Base-by-base conservation (phyloP, 2,113 vertebrate genomes). In the Heterotis niloticus region DNA sequence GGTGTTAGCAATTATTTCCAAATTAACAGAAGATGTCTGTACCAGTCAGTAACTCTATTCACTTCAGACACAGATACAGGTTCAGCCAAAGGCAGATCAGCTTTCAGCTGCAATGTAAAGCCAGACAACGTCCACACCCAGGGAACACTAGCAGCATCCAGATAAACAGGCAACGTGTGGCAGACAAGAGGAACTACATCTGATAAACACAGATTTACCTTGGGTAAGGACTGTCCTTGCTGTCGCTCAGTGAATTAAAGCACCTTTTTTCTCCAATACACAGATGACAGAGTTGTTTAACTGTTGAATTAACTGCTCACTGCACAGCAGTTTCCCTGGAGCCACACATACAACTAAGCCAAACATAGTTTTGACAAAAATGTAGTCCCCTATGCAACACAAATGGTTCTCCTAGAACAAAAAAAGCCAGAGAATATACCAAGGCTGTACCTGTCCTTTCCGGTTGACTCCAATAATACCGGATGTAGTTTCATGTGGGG, bases 391-490 rank as follows among this genome's bases (percentile, higher is more conserved):
- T 5, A 18, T n/a, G 24, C 34, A 72, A 51, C 51, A 24, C 54
- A 54, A 56, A 56, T 60, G 72, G 64, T 34, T 20, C 23, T 57
- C 23, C 16, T 18, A 28, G 74, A 76, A 18, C 56, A 23, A 9
- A 5, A 18, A 34, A 62, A 12, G 23, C 13, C 7, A 26, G 11
- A 23, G 52, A n/a, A n/a, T 51, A 57, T 28, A 11, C 54, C 3
- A 11, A 66, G 5, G 18, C 26, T 9, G 34, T 95, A 99, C 98
- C 90, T 99, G 98, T 92, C 98, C 98, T 89, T 99, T 99, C 86
- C 98, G 92, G 93, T 99, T 99, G 18, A 99, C 98, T 57, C 98
- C 98, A 83, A 99, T 99, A 85, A 99, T 99, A 81, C 98, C 98
- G 84, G 98, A 95, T 18, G 98, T 99, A 24, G 98, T 96, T 87